Conservation (phyloP, 2,888 invertebrate species). For the Pristionchus exspectatus region DNA sequence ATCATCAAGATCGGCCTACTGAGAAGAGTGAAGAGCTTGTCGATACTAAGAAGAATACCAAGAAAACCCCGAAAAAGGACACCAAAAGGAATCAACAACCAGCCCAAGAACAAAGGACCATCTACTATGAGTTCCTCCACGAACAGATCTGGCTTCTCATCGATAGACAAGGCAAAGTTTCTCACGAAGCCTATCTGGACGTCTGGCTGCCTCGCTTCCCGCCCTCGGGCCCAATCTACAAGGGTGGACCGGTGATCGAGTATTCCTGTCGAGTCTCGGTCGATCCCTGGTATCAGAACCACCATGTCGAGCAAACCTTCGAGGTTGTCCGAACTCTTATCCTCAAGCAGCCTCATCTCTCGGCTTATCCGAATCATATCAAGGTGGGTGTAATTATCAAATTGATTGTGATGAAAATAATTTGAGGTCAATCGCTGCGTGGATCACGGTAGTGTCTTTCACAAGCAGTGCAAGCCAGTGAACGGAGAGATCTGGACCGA, state of each 20-base stretch:
- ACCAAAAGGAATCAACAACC: not conserved
- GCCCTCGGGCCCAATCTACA: conserved; percentile 64
- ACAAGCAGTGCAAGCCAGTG: conserved; percentile 68
- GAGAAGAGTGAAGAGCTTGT: conserved; percentile 1
- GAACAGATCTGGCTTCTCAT: conserved; percentile 69
- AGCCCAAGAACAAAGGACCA: not conserved
- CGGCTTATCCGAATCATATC: conserved; percentile 63
- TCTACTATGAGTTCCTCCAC: conserved; percentile 69
- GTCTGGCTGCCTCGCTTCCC: conserved; percentile 72
- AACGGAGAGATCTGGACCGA: conserved; percentile 68
- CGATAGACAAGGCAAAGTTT: conserved; percentile 53
- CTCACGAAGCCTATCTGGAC: conserved; percentile 60
- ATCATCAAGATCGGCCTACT: not conserved
- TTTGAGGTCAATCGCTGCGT: conserved; percentile 56
- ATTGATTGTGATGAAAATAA: not conserved
- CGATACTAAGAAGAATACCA: not conserved
- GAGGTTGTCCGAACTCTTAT: conserved; percentile 61
- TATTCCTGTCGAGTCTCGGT: conserved; percentile 68
- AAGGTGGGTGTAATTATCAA: conserved; percentile 59
- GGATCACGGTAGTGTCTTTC: conserved; percentile 56
- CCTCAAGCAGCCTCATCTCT: conserved; percentile 67
- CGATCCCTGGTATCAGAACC: conserved; percentile 70
- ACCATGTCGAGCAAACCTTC: conserved; percentile 66
- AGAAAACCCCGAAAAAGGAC: not conserved
- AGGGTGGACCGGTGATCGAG: conserved; percentile 62